Conservation (phyloP, 2,797 vertebrate species). For the Otolemur crassicaudatus region DNA sequence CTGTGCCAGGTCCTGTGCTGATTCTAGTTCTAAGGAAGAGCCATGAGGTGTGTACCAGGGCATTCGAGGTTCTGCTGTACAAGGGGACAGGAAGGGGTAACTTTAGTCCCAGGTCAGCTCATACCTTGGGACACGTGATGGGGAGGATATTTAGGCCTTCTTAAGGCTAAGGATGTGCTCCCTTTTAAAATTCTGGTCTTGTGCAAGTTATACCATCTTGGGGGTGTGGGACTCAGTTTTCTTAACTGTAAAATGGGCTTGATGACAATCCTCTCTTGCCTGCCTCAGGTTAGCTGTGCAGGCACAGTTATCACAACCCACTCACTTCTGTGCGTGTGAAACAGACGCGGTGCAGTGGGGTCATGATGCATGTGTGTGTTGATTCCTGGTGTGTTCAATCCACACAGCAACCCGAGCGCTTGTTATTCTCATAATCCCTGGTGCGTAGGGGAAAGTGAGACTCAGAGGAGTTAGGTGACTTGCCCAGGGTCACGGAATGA, state of each 20-base stretch:
- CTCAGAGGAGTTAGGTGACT: background rate
- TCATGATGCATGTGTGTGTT: background rate
- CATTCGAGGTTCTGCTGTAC: background rate
- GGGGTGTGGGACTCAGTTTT: background rate
- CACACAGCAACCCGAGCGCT: background rate
- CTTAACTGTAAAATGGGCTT: background rate
- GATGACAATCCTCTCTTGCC: background rate
- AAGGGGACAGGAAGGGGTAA: background rate
- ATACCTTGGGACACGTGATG: background rate
- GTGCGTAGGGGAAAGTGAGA: background rate
- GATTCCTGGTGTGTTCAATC: background rate
- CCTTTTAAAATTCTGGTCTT: slow-evolving; percentile 17
- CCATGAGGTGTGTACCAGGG: background rate
- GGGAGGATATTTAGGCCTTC: background rate
- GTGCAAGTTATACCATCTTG: background rate
- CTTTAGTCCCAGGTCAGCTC: background rate
- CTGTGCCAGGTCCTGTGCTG: background rate
- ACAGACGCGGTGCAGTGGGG: background rate
- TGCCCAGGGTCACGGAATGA: background rate
- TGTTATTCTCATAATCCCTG: background rate
- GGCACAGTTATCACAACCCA: background rate
- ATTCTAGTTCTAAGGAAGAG: background rate
- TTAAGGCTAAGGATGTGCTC: background rate
- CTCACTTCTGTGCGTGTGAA: background rate
- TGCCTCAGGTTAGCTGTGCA: background rate